These are phyloP conservation scores for Drosophila histrio DNA, from an alignment of 2,888 invertebrate genomes.

Conservation along the genomic window DNA sequence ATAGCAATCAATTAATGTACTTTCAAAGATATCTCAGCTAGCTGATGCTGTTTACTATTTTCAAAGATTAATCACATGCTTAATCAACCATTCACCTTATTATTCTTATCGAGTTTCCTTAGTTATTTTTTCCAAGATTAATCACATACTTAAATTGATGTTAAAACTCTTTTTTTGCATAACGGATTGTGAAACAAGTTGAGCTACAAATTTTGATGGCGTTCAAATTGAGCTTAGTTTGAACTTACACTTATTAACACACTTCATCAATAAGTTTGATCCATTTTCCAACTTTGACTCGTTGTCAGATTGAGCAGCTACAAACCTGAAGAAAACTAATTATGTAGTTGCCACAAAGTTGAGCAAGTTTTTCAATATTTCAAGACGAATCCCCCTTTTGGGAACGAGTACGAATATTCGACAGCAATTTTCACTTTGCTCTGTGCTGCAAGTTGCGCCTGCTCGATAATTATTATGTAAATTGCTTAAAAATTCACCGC, in stretches of 20 bases:
- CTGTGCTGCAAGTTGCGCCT: conserved; percentile 22
- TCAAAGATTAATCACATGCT: neutral
- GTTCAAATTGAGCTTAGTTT: neutral
- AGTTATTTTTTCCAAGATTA: too few relatives aligned
- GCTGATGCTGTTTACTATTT: too few relatives aligned
- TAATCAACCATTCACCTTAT: too few relatives aligned
- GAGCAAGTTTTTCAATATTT: conserved; percentile 62
- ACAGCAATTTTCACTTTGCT: conserved; percentile 24
- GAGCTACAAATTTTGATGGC: neutral
- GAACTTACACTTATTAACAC: neutral
- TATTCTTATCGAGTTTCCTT: too few relatives aligned
- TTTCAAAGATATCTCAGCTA: neutral
- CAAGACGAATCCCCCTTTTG: conserved; percentile 10
- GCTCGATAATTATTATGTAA: conserved; percentile 80
- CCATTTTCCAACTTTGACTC: conserved; percentile 10
- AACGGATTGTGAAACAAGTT: neutral
- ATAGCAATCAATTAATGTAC: neutral
- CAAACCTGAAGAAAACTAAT: conserved; percentile 46
- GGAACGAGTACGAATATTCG: neutral
- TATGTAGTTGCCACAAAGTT: conserved; percentile 45
- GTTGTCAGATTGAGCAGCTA: conserved; percentile 15
- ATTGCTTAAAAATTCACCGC: conserved; percentile 78
- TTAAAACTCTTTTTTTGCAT: neutral
- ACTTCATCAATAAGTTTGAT: conserved; percentile 17
- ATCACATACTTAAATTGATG: too few relatives aligned